phyloP scores from a whole-genome alignment of 64 coral and sea anemone species.

The Catalaphyllia jardinei region DNA sequence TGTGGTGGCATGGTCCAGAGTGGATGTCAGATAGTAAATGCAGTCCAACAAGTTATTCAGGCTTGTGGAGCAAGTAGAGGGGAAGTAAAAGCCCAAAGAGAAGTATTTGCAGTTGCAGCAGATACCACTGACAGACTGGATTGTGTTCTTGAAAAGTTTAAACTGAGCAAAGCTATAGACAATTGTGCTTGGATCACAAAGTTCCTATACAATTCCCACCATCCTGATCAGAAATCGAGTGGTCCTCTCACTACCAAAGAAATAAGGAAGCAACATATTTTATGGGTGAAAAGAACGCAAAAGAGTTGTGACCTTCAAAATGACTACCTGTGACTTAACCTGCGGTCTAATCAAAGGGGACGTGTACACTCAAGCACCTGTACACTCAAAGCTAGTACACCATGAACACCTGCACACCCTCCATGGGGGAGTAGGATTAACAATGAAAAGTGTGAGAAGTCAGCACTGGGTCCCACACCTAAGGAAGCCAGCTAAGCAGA shows the following conservation, averaged over 20 bases:
- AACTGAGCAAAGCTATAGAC: not conserved
- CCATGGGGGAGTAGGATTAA: conserved; percentile 47
- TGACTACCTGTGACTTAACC: conserved; percentile 17
- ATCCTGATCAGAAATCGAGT: conserved; percentile 1
- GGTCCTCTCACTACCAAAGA: not conserved
- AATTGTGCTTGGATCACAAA: not conserved
- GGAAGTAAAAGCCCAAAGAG: not conserved
- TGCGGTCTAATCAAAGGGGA: conserved; percentile 17
- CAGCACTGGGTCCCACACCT: conserved; percentile 54
- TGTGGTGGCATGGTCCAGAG: conserved; percentile 12
- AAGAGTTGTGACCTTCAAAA: not conserved
- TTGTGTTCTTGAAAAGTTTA: not conserved
- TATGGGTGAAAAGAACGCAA: not conserved
- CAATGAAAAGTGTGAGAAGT: conserved; percentile 66
- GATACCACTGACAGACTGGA: not conserved
- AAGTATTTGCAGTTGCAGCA: not conserved
- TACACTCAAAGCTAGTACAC: conserved; percentile 1
- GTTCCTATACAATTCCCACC: not conserved
- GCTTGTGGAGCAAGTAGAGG: not conserved
- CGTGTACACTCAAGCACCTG: too few species aligned
- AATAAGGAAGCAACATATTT: not conserved
- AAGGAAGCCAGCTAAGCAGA: conserved; percentile 21
- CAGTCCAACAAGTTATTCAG: not conserved
- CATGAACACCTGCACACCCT: not conserved
- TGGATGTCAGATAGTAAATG: not conserved